phyloP scores from a whole-genome alignment of 2,888 invertebrate species.

The Criorhina ranunculi region DNA sequence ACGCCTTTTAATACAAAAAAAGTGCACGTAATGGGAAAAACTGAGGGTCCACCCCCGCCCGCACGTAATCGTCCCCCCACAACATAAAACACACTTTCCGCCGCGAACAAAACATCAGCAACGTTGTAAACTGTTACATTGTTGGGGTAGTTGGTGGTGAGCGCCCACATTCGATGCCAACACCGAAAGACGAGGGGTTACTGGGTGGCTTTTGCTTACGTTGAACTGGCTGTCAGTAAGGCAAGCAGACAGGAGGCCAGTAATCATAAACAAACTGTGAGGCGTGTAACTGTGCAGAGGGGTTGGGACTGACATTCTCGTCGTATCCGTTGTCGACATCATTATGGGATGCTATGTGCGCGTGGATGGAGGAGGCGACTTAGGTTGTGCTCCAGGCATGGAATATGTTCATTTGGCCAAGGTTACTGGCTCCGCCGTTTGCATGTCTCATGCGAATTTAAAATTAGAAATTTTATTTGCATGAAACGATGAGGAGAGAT shows the following conservation, averaged over 20 bases:
- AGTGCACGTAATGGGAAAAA: conserved; percentile 10
- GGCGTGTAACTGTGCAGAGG: conserved; percentile 1
- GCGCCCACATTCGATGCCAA: conserved; percentile 39
- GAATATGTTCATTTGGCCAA: conserved; percentile 62
- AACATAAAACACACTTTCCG: conserved; percentile 49
- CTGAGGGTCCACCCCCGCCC: conserved; percentile 15
- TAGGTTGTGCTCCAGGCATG: conserved; percentile 17
- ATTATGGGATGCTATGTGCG: conserved; percentile 13
- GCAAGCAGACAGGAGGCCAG: conserved; percentile 67
- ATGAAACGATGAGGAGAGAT: conserved; percentile 26
- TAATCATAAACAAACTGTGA: conserved; percentile 44
- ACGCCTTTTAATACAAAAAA: conserved; percentile 24
- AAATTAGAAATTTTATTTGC: conserved; percentile 62
- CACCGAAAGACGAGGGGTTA: conserved; percentile 33
- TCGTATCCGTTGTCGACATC: conserved; percentile 50
- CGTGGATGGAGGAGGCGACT: not conserved
- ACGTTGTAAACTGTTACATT: conserved; percentile 52
- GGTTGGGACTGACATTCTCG: conserved; percentile 11
- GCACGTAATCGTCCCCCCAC: conserved; percentile 14
- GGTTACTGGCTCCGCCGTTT: conserved; percentile 62
- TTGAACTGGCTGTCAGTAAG: conserved; percentile 54
- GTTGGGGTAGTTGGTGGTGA: conserved; percentile 57
- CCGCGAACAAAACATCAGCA: conserved; percentile 15
- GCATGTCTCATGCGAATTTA: conserved; percentile 57
- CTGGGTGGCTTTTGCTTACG: conserved; percentile 51